Percentiles rank a stretch among this genome's conserved stretches.
Conservation (phyloP, 2,888 invertebrate genomes). For the Perizoma flavofasciatum region DNA sequence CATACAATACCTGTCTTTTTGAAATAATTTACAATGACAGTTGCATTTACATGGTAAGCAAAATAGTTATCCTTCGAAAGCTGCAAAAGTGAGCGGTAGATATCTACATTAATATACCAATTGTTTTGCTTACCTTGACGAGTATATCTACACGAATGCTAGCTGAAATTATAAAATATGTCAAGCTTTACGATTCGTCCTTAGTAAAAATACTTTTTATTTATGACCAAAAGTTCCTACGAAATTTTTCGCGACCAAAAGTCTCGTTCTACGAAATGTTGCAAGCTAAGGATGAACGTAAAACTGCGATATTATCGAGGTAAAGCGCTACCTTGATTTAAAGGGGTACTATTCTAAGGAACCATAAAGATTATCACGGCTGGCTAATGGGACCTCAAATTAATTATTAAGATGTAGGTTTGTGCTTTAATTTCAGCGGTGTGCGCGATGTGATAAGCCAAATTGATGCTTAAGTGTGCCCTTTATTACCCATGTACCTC, state of each 20-base stretch:
- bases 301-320: slow-evolving; percentile 52
- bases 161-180: too few species aligned
- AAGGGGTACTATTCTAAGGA: slow-evolving; percentile 57
- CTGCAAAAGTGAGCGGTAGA: too few species aligned
- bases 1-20: too few species aligned
- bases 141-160: too few species aligned
- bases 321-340: slow-evolving; percentile 56
- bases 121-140: too few species aligned
- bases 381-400: slow-evolving; percentile 68
- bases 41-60: too few species aligned
- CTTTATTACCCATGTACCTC: slow-evolving; percentile 24
- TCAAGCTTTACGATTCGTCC: too few species aligned
- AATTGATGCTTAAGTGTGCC: slow-evolving; percentile 35
- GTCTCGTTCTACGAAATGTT: slow-evolving; percentile 7
- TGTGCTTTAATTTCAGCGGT: slow-evolving; percentile 37
- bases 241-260: slow-evolving; percentile 12
- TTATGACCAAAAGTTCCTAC: too few species aligned
- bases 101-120: too few species aligned
- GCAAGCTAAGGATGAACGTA: slow-evolving; percentile 37
- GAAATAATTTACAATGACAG: too few species aligned
- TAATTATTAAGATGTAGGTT: slow-evolving; percentile 67
- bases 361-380: slow-evolving; percentile 71
- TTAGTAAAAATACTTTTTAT: too few species aligned
- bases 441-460: slow-evolving; percentile 39
- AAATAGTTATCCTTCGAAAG: too few species aligned